A percentile compares a stretch with the other conserved stretches of the same genome.
Conservation (phyloP, 2,113 vertebrate genomes). For the Oncorhynchus nerka region DNA sequence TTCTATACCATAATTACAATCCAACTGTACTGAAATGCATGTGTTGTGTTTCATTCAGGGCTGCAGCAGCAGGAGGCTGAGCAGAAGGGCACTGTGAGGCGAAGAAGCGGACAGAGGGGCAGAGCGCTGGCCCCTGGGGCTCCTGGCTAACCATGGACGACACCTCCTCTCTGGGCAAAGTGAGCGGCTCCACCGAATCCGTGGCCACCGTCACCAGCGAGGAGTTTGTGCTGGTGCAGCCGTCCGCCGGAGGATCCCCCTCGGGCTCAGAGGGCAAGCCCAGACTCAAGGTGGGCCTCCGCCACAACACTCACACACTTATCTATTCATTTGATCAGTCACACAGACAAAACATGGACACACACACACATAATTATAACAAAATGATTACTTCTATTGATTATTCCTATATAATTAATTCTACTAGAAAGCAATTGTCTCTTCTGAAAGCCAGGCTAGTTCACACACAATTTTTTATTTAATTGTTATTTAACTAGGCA, state of each 20-base stretch:
- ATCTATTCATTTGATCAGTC: neutral
- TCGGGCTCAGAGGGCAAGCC: constrained; percentile 82
- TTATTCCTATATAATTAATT: neutral
- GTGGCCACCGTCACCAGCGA: constrained; percentile 87
- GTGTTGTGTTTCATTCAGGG: neutral
- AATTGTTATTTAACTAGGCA: too few relatives aligned
- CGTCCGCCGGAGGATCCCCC: constrained; percentile 74
- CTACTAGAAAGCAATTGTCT: too few relatives aligned
- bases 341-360: neutral
- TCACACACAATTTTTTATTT: too few relatives aligned
- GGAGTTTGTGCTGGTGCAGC: constrained; percentile 89
- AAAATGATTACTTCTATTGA: neutral
- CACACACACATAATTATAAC: neutral
- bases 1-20: neutral
- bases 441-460: too few relatives aligned
- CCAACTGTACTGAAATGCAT: neutral
- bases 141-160: constrained; percentile 83
- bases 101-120: constrained; percentile 42
- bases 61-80: constrained; percentile 11
- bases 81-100: constrained; percentile 25
- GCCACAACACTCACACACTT: neutral
- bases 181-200: constrained; percentile 81
- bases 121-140: constrained; percentile 55
- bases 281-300: constrained; percentile 80
- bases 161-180: constrained; percentile 81